Base-by-base conservation (phyloP, 2,888 invertebrate genomes). In the Lutraria lutraria region DNA sequence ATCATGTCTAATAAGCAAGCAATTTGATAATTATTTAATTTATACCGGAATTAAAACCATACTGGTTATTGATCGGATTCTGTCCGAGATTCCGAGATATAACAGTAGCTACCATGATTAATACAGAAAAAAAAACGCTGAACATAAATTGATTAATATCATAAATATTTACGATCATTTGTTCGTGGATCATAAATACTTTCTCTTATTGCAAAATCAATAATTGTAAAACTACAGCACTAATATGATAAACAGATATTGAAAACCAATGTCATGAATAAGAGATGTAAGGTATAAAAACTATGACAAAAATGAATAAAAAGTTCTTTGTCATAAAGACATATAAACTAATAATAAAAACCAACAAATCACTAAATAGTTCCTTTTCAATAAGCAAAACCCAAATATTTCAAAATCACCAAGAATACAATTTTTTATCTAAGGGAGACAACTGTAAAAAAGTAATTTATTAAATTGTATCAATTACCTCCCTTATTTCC, bases 121-220 rank as follows among this genome's bases (percentile, higher is more conserved):
- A 43, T 43, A 43, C 63, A 25, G 25, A 10, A 25, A 25, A 13
- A 25, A 68, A 68, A 0, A 68, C n/a, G n/a, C 21, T 68, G n/a
- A 12, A 68, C 25, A 6, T 25, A n/a, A n/a, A 68, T 68, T 68
- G 63, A 68, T 68, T 68, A 25, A 68, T 68, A 25, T 25, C 63
- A 68, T 25, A 25, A 68, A n/a, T 25, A n/a, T 68, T 68, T 25
- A 68, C 25, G 63, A n/a, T 25, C 25, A 25, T 68, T 68, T 68
- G 63, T 25, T 68, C 13, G 63, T 4, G 25, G 25, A 68, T 68
- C n/a, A 68, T 68, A 68, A 68, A 68, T 25, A 12, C 6, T 25
- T 68, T 68, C 25, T 12, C 25, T 68, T 68, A 68, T 68, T 25
- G 63, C 63, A 68, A 25, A 68, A 68, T 68, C 63, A 68, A 68